Conservation (phyloP, 2,797 vertebrate species). For the Poecilia velifera region DNA sequence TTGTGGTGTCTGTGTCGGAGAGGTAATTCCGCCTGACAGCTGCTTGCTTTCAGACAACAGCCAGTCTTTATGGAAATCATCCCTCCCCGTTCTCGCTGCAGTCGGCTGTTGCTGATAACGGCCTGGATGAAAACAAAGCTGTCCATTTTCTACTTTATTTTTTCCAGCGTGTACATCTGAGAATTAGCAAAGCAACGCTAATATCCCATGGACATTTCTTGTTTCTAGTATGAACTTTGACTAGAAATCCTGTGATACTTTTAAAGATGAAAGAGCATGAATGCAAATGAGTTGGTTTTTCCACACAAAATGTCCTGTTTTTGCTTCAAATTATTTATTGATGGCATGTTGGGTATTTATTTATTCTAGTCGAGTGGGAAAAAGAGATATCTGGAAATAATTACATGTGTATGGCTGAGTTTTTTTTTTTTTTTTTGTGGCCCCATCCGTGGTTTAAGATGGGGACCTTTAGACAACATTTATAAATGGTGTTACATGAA, state of each 20-base stretch:
- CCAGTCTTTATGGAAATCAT: conserved; percentile 82
- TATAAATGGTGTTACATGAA: not conserved
- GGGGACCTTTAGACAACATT: not conserved
- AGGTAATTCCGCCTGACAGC: conserved; percentile 82
- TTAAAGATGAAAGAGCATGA: not conserved
- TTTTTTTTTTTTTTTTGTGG: not conserved
- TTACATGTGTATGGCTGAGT: not conserved
- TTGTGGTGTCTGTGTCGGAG: conserved; percentile 78
- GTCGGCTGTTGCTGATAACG: conserved; percentile 66
- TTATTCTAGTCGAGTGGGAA: not conserved
- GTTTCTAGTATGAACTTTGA: conserved; percentile 24
- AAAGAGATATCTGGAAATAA: not conserved
- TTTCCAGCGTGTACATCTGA: conserved; percentile 32
- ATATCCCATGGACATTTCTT: conserved; percentile 33
- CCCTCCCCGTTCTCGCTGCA: conserved; percentile 64
- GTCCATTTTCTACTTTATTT: conserved; percentile 51
- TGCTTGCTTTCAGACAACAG: conserved; percentile 82
- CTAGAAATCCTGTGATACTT: conserved; percentile 16
- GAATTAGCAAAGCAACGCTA: conserved; percentile 43
- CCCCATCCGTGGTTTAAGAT: not conserved
- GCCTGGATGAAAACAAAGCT: conserved; percentile 66
- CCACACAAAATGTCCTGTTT: conserved; percentile 9
- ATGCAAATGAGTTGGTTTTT: conserved; percentile 1
- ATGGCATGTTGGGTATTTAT: not conserved
- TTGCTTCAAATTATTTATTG: conserved; percentile 3